A percentile compares a stretch with the other conserved stretches of the same genome.
Conservation (phyloP, 2,113 vertebrate genomes). For the Piprites chloris region DNA sequence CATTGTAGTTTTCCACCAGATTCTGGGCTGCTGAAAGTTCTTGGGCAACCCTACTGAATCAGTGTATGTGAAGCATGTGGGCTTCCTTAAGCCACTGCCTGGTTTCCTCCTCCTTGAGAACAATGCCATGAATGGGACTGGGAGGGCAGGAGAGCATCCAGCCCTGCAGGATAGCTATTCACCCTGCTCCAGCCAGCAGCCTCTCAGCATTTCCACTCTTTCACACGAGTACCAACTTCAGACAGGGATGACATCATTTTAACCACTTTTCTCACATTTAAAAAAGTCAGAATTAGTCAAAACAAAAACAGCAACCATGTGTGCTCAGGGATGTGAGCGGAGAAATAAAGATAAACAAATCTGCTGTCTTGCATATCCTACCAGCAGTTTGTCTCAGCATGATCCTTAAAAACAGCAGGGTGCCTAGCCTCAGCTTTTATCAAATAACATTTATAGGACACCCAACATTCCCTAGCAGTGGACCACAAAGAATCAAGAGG, state of each 20-base stretch:
- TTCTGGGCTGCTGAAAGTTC: not conserved
- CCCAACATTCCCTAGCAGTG: not conserved
- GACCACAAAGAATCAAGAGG: constrained; percentile 41
- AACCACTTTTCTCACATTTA: constrained; percentile 66
- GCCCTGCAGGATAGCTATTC: not conserved
- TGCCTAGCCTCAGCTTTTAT: constrained; percentile 40
- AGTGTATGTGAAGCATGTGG: not conserved
- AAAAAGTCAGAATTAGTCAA: constrained; percentile 66
- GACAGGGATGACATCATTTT: constrained; percentile 56
- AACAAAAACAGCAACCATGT: constrained; percentile 71
- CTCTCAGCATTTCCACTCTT: constrained; percentile 57
- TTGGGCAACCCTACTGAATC: not conserved
- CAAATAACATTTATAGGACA: constrained; percentile 48
- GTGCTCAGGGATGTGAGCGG: constrained; percentile 55
- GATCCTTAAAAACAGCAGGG: constrained; percentile 52
- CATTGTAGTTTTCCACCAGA: not conserved
- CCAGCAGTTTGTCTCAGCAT: constrained; percentile 13
- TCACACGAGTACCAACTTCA: constrained; percentile 40
- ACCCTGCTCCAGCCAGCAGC: not conserved
- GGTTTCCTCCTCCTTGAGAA: not conserved
- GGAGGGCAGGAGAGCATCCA: not conserved
- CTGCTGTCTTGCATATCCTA: constrained; percentile 29
- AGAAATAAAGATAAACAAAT: constrained; percentile 58
- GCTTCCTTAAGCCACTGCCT: not conserved
- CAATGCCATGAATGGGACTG: not conserved